A percentile compares a stretch with the other conserved stretches of the same genome.
Evolutionary conservation across 2,113 vertebrate genomes (phyloP).

Genomic region (Ctenomys sociabilis): DNA sequence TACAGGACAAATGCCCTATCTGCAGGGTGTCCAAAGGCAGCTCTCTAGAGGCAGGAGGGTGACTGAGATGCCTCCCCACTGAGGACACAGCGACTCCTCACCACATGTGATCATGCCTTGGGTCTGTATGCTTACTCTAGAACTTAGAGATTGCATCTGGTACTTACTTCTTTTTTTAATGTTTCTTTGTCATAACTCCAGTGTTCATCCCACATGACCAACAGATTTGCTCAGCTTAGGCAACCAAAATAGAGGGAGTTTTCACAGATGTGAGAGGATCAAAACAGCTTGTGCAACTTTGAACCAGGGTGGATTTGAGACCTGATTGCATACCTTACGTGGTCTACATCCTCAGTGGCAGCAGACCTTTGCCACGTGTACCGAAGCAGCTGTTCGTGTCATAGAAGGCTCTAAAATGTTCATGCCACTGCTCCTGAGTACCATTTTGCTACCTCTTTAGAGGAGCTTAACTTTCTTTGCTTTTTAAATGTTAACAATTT

Average conservation of each 20-base stretch:
- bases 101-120: neutral
- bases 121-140: neutral
- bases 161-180: conserved; percentile 7
- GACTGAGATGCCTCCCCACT: neutral
- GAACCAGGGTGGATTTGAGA: conserved; percentile 46
- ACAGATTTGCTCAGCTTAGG: neutral
- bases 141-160: neutral
- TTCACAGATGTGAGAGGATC: neutral
- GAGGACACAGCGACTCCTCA: neutral
- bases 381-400: neutral
- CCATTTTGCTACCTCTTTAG: neutral
- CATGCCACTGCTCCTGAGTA: neutral
- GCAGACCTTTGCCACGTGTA: neutral
- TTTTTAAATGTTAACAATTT: neutral
- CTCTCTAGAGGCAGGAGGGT: neutral
- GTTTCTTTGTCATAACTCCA: conserved; percentile 35
- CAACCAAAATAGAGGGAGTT: neutral
- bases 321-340: neutral
- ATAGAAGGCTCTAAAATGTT: neutral
- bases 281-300: neutral
- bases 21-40: neutral
- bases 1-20: neutral
- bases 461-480: conserved; percentile 5
- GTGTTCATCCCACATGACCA: neutral
- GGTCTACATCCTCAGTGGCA: neutral